Base-by-base conservation (phyloP, 2,797 vertebrate species). In the Galagoides demidoff region DNA sequence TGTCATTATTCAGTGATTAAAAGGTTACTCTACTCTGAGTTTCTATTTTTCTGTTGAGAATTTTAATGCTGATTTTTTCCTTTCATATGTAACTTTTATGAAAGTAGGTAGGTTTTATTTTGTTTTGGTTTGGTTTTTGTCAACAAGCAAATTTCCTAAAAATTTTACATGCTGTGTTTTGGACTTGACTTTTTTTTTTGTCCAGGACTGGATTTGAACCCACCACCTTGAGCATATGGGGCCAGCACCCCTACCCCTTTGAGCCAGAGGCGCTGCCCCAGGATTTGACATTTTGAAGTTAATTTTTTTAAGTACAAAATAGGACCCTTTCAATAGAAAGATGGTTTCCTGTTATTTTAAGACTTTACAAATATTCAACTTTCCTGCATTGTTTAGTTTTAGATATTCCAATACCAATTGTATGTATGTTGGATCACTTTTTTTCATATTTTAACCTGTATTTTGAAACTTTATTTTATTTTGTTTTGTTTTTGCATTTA, bases 81-180 rank as follows among this genome's bases (percentile, higher is more conserved):
- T 78, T 84, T 76, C 4, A 59, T 19, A 92, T 45, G 23, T 68
- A 16, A 61, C 64, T 16, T 4, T 52, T 52, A 52, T 52, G 49
- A 52, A 52, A 52, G 49, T 52, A 31, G 16, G 29, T 64, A 29
- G 63, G 13, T 64, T 31, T 31, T 43, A 27, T 12, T 49, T 31
- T 34, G 34, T 19, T 43, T 43, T 27, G 10, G 5, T n/a, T 49
- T n/a, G 27, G 14, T 29, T 52, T 76, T 49, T 13, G 16, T 63
- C 10, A 71, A 34, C 29, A 92, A 59, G 43, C 16, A 64, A 25
- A 49, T 86, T 74, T 95, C 61, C 39, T 83, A 57, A 43, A 52
- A 77, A 85, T 76, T 92, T 94, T 74, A 55, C 22, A 63, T 64
- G 61, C 70, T 82, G 9, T 45, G 43, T 82, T 82, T 88, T 83